Base-by-base conservation (phyloP, 2,888 invertebrate genomes). In the Drosophila colorata region DNA sequence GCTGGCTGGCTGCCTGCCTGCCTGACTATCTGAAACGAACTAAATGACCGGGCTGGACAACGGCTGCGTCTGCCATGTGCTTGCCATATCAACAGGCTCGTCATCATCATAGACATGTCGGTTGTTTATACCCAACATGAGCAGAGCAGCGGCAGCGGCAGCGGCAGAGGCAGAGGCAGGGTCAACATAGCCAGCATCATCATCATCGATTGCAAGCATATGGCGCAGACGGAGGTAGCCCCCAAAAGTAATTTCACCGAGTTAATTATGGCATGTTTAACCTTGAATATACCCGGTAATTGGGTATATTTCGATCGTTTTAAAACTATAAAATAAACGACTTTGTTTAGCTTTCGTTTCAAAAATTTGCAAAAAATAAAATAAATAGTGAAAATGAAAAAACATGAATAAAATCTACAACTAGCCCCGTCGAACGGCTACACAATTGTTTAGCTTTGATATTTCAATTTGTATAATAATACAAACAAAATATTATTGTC, bases 241-340 rank as follows among this genome's bases (percentile, higher is more conserved):
- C 67, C 78, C 57, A 73, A 75, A 69, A 82, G 68, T 71, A 79
- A 81, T 86, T 82, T 80, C 66, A 68, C 70, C 86, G 71, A 82
- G 86, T 85, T 82, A 87, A 83, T 87, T 87, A 87, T 83, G 78
- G 81, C 90, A 72, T 78, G 75, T 69, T 69, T 88, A 84, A 87
- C 87, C 89, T 87, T 87, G 90, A 88, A 83, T 60, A 74, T 51
- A 67, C 67, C 67, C n/a, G n/a, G n/a, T n/a, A n/a, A n/a, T n/a
- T n/a, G 67, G 67, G 57, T 86, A 70, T 80, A 67, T 77, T 74
- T 64, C 63, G 83, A 87, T 88, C 87, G 83, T 84, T 78, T 73
- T 60, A 73, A 80, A 74, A 81, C 89, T 84, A 88, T 88, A 88
- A 84, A 88, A 84, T 84, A 85, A 78, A 84, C 89, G 84, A 73